Evolutionary conservation across 1,140 invertebrate species (phyloP).

Genomic region (Drosophila repleta): DNA sequence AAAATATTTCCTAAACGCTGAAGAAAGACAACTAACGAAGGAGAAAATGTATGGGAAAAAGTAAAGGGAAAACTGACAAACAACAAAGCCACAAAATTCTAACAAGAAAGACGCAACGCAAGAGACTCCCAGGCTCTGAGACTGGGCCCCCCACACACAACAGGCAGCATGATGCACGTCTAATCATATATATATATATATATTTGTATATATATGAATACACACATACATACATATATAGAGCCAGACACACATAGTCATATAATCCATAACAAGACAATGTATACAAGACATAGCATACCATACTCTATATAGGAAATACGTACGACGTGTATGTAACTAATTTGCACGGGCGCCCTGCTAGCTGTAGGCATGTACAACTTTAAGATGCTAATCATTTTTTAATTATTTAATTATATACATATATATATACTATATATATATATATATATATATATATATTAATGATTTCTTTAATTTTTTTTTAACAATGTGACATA

Average conservation of each 20-base stretch:
- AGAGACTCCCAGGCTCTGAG: slow-evolving; percentile 66
- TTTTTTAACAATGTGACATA: slow-evolving; percentile 67
- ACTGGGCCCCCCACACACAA: slow-evolving; percentile 25
- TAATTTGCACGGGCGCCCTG: slow-evolving; percentile 54
- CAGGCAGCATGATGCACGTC: slow-evolving; percentile 73
- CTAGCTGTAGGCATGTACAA: slow-evolving; percentile 66
- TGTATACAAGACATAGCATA: slow-evolving; percentile 82
- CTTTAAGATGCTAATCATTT: slow-evolving; percentile 77
- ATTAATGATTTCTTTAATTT: slow-evolving; percentile 31
- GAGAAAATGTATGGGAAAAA: slow-evolving; percentile 25
- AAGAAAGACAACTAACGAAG: slow-evolving; percentile 22
- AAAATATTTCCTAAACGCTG: slow-evolving; percentile 59
- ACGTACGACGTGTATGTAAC: slow-evolving; percentile 42
- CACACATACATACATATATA: slow-evolving; percentile 37
- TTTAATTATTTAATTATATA: slow-evolving; percentile 51
- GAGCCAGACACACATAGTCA: slow-evolving; percentile 69
- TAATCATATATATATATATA: slow-evolving; percentile 75
- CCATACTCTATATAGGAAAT: slow-evolving; percentile 73
- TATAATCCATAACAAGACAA: slow-evolving; percentile 80
- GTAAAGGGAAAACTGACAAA: slow-evolving; percentile 25
- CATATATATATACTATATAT: slow-evolving; percentile 30
- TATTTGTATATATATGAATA: slow-evolving; percentile 48
- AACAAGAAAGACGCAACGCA: slow-evolving; percentile 80
- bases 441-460: slow-evolving; percentile 9
- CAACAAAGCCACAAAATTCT: slow-evolving; percentile 74